Evolutionary conservation across 2,888 invertebrate species (phyloP).

Genomic region (Xanthia icteritia): DNA sequence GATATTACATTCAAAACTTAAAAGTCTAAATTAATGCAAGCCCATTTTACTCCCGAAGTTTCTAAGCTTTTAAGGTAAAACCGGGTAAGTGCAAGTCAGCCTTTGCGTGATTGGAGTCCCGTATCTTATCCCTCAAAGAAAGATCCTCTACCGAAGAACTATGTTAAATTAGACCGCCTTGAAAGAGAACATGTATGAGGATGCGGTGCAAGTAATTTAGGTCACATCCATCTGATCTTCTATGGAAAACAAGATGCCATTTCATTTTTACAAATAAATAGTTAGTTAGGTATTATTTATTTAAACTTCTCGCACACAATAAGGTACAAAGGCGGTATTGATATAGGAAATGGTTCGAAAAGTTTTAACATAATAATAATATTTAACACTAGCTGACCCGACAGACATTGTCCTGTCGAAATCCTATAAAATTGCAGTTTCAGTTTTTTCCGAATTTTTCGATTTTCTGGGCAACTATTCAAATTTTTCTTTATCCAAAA

Average conservation of each 20-base stretch:
- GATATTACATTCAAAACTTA: background rate
- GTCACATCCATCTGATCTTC: slow-evolving; percentile 32
- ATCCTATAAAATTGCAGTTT: too few relatives aligned
- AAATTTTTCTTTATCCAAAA: too few relatives aligned
- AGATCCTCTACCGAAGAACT: slow-evolving; percentile 38
- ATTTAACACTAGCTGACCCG: too few relatives aligned
- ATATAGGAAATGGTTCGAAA: background rate
- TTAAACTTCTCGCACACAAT: too few relatives aligned
- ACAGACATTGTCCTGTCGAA: too few relatives aligned
- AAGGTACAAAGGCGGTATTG: too few relatives aligned
- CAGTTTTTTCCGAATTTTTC: too few relatives aligned
- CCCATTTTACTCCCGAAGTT: background rate
- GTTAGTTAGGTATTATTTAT: background rate
- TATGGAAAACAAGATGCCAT: background rate
- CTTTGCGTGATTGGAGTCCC: slow-evolving; percentile 31
- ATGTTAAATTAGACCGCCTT: slow-evolving; percentile 51
- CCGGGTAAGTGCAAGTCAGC: slow-evolving; percentile 16
- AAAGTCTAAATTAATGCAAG: background rate
- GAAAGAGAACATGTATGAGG: slow-evolving; percentile 21
- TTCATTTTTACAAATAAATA: background rate
- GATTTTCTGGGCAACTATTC: too few relatives aligned
- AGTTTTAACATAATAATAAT: background rate
- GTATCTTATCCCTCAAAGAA: slow-evolving; percentile 45
- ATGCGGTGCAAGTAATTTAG: slow-evolving; percentile 47
- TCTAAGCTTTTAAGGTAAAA: slow-evolving; percentile 1